Percentiles rank a stretch among this genome's conserved stretches.
phyloP scores from a whole-genome alignment of 2,797 vertebrate genomes.

The Acrocephalus scirpaceus region DNA sequence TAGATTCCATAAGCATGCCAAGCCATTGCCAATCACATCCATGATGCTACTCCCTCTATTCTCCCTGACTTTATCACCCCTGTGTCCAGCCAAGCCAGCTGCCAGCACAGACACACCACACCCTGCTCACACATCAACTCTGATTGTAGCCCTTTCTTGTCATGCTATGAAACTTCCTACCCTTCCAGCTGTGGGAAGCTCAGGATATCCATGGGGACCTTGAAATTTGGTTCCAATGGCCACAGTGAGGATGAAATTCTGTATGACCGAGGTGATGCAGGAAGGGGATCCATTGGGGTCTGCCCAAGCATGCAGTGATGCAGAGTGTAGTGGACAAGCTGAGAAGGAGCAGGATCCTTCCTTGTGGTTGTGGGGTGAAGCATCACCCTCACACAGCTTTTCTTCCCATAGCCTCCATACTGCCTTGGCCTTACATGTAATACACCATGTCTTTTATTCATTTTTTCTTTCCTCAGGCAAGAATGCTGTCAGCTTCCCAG shows the following conservation, averaged over 20 bases:
- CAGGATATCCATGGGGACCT: background rate
- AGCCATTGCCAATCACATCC: background rate
- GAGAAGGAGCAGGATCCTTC: background rate
- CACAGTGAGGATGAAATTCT: background rate
- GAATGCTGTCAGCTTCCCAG: slow-evolving; percentile 24
- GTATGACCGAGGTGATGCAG: background rate
- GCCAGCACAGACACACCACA: background rate
- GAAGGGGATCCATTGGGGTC: background rate
- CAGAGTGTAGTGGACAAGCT: background rate
- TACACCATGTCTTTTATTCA: background rate
- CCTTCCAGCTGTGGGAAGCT: background rate
- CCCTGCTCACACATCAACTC: background rate
- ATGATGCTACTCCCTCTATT: background rate
- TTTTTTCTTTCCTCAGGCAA: slow-evolving; percentile 7
- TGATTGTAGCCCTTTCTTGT: background rate
- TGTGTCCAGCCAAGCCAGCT: background rate
- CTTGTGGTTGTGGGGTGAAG: background rate
- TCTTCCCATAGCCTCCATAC: background rate
- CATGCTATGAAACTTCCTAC: background rate
- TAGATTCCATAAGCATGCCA: background rate
- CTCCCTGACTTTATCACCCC: background rate
- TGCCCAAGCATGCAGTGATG: accelerated
- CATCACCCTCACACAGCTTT: background rate
- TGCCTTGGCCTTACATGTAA: background rate
- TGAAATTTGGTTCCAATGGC: background rate